phyloP scores from a whole-genome alignment of 2,888 invertebrate genomes.

The Balanococcus diminutus region DNA sequence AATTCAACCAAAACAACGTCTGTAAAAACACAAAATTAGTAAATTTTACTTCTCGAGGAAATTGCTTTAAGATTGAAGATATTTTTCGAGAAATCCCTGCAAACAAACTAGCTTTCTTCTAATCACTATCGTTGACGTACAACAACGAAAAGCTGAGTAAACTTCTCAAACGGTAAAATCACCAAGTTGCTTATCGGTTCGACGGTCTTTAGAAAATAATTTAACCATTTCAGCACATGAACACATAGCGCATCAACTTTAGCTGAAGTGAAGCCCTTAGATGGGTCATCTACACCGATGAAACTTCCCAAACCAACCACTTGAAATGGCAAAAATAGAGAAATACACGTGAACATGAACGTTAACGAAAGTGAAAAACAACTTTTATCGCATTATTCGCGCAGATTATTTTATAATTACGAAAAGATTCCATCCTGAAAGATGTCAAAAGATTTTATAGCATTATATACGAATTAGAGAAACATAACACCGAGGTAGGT shows the following conservation, averaged over 20 bases:
- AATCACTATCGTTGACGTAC: not conserved
- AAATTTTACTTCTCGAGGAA: too few relatives aligned
- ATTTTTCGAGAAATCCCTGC: not conserved
- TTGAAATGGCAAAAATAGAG: not conserved
- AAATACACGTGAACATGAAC: not conserved
- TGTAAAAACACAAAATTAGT: too few relatives aligned
- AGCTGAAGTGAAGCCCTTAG: not conserved
- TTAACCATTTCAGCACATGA: not conserved
- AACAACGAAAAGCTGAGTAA: not conserved
- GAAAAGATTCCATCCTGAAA: too few relatives aligned
- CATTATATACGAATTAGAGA: not conserved
- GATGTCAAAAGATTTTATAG: too few relatives aligned
- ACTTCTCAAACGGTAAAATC: not conserved
- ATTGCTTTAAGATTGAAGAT: not conserved
- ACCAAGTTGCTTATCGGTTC: not conserved
- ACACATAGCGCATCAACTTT: not conserved
- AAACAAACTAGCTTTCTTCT: not conserved
- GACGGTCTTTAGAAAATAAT: conserved; percentile 12
- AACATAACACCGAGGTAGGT: not conserved
- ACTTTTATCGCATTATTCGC: conserved; percentile 12
- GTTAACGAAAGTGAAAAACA: not conserved
- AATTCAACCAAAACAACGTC: too few relatives aligned
- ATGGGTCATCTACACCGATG: not conserved
- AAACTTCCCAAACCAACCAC: not conserved
- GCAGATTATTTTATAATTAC: not conserved